A percentile compares a stretch with the other conserved stretches of the same genome.
phyloP scores from a whole-genome alignment of 2,797 vertebrate species.

The Etheostoma nigrum region DNA sequence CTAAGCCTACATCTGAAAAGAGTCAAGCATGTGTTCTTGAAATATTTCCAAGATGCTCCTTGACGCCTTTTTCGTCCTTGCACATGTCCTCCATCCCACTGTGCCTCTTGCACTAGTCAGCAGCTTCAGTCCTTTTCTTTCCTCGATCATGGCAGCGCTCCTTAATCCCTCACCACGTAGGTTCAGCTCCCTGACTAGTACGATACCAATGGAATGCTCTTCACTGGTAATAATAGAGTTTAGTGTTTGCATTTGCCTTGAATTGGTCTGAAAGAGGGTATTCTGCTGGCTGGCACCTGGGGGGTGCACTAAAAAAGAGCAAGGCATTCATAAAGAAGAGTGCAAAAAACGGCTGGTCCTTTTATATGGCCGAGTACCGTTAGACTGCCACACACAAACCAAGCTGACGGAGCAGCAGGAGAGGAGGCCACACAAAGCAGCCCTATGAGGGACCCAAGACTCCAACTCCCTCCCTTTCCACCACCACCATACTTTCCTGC shows the following conservation, averaged over 20 bases:
- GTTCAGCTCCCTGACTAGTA: slow-evolving; percentile 71
- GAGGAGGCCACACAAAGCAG: slow-evolving; percentile 81
- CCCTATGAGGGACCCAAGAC: slow-evolving; percentile 74
- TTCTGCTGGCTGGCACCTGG: slow-evolving; percentile 82
- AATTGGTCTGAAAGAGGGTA: slow-evolving; percentile 81
- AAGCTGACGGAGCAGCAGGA: slow-evolving; percentile 84
- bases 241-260: slow-evolving; percentile 83
- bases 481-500: slow-evolving; percentile 69
- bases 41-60: slow-evolving; percentile 17
- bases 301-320: slow-evolving; percentile 82
- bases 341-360: slow-evolving; percentile 80
- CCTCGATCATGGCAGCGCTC: slow-evolving; percentile 53
- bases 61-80: slow-evolving; percentile 5
- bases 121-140: slow-evolving; percentile 56
- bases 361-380: slow-evolving; percentile 76
- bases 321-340: slow-evolving; percentile 83
- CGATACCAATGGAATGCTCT: slow-evolving; percentile 79
- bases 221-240: slow-evolving; percentile 77
- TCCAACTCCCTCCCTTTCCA: slow-evolving; percentile 63
- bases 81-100: slow-evolving; percentile 45
- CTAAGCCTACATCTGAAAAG: neutral
- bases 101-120: slow-evolving; percentile 45
- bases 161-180: slow-evolving; percentile 70
- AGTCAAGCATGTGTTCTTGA: neutral
- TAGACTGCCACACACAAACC: slow-evolving; percentile 83